Evolutionary conservation across 92 coral and sea anemone genomes (phyloP).

Genomic region (Parazoanthus swiftii): DNA sequence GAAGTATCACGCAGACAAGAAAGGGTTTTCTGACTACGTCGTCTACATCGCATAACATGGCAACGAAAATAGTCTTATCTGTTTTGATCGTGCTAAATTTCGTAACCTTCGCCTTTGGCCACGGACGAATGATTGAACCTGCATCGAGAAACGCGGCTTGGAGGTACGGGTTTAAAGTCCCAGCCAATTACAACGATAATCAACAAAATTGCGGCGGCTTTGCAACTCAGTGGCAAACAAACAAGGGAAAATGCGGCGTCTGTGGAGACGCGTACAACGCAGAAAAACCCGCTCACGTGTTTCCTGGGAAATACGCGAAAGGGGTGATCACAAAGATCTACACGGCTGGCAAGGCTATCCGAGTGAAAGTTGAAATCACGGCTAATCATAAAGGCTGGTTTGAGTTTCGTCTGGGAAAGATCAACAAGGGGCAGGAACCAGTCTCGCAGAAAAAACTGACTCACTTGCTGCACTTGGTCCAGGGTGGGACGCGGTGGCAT

Average conservation of each 20-base stretch:
- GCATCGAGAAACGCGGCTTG: slow-evolving; percentile 29
- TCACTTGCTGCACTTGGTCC: slow-evolving; percentile 1
- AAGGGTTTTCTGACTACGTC: not conserved
- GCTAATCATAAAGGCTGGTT: slow-evolving; percentile 27
- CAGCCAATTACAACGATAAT: slow-evolving; percentile 40
- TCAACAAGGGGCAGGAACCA: slow-evolving; percentile 7
- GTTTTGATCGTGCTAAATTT: slow-evolving; percentile 9
- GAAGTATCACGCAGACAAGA: not conserved
- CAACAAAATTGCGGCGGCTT: slow-evolving; percentile 44
- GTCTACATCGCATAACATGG: not conserved
- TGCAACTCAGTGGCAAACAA: slow-evolving; percentile 39
- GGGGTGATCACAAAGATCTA: slow-evolving; percentile 1
- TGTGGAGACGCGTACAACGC: slow-evolving; percentile 52
- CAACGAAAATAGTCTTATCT: not conserved
- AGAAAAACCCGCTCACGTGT: not conserved
- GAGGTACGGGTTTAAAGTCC: slow-evolving; percentile 29
- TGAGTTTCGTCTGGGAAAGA: slow-evolving; percentile 32
- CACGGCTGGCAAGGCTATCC: not conserved
- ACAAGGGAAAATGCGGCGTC: slow-evolving; percentile 49
- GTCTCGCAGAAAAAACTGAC: slow-evolving; percentile 33
- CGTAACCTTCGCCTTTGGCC: slow-evolving; percentile 18
- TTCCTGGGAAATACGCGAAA: slow-evolving; percentile 13
- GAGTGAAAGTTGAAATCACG: slow-evolving; percentile 10
- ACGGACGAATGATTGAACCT: slow-evolving; percentile 47
- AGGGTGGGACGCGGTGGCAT: slow-evolving; percentile 30